Evolutionary conservation across 2,113 vertebrate species (phyloP).

Genomic region (Thalassoma bifasciatum): DNA sequence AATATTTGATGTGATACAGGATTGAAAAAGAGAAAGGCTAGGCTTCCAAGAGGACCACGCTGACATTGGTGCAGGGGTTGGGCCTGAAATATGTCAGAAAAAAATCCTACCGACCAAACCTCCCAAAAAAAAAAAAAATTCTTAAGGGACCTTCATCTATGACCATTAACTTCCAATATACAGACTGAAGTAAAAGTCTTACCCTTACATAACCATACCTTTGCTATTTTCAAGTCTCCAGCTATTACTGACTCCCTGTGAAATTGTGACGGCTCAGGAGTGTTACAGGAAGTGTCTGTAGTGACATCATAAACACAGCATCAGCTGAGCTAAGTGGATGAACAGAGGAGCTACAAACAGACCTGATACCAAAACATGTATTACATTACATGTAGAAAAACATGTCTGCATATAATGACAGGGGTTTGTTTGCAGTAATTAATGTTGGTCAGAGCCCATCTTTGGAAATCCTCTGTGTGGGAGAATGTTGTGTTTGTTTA

Average conservation of each 20-base stretch:
- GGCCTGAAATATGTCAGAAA: no score
- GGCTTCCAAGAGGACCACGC: no score
- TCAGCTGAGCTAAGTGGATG: neutral
- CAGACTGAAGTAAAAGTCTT: no score
- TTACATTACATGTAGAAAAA: conserved; percentile 33
- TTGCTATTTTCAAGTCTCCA: no score
- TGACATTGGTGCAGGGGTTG: no score
- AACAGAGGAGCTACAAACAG: conserved; percentile 5
- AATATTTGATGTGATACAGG: no score
- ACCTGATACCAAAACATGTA: conserved; percentile 20
- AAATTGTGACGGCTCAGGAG: neutral
- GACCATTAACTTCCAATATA: no score
- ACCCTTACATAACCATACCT: no score
- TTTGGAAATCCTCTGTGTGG: conserved; percentile 25
- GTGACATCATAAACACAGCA: neutral
- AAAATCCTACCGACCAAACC: no score
- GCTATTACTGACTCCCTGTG: neutral
- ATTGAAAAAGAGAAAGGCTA: no score
- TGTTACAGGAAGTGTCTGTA: neutral
- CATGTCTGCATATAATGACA: conserved; percentile 22
- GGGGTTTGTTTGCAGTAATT: conserved; percentile 51
- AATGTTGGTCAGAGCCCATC: conserved; percentile 35
- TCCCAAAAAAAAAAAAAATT: no score
- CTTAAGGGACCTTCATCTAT: no score
- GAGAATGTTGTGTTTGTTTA: conserved; percentile 47